phyloP scores from a whole-genome alignment of 2,797 vertebrate genomes.

The Orestias chungarensis region DNA sequence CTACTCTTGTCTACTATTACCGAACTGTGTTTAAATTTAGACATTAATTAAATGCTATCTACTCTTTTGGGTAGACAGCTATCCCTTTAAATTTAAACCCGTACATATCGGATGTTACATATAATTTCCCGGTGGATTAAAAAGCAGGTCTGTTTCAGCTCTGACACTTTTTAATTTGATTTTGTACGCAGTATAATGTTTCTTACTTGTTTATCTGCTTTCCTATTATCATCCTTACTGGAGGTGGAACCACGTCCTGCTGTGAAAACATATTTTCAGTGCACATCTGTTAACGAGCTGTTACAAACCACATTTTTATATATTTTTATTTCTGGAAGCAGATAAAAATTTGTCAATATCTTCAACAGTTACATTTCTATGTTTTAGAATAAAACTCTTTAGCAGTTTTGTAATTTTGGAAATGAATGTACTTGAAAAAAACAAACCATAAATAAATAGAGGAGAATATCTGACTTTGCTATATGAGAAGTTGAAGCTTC shows the following conservation, averaged over 20 bases:
- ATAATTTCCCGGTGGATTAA: neutral
- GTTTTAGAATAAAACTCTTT: neutral
- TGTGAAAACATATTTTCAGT: neutral
- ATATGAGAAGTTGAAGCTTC: neutral
- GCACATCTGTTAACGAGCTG: neutral
- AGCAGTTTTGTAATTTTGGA: neutral
- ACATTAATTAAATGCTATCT: neutral
- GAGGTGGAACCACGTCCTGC: constrained; percentile 1
- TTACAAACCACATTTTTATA: no score
- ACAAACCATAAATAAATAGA: neutral
- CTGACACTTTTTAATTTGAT: neutral
- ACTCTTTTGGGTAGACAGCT: no score
- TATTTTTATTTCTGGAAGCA: no score
- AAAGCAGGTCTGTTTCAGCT: neutral
- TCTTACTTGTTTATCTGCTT: constrained; percentile 12
- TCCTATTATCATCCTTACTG: neutral
- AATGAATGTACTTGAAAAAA: neutral
- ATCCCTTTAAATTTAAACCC: neutral
- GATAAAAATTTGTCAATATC: neutral
- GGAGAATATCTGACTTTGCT: neutral
- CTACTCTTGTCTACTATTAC: neutral
- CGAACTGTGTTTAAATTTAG: neutral
- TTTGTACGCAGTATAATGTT: neutral
- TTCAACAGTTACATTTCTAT: neutral
- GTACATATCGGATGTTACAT: neutral